A percentile compares a stretch with the other conserved stretches of the same genome.
These are phyloP conservation scores for Uria lomvia DNA, from an alignment of 2,113 vertebrate species.

Conservation along the genomic window DNA sequence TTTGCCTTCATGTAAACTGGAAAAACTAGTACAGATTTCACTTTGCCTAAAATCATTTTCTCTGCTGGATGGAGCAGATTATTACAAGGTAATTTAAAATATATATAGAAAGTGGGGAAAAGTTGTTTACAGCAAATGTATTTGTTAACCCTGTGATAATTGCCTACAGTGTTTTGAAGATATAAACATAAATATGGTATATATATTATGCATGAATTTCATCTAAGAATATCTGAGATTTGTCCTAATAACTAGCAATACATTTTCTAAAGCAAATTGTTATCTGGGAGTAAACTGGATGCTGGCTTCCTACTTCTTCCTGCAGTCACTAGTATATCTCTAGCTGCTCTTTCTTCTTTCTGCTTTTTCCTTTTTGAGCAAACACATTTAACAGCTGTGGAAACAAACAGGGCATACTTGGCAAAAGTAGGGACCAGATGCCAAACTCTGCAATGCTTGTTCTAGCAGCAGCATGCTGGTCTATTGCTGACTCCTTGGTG, in stretches of 20 bases:
- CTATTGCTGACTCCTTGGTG: conserved; percentile 62
- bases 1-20: neutral
- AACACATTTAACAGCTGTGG: conserved; percentile 74
- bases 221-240: conserved; percentile 5
- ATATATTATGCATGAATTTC: conserved; percentile 35
- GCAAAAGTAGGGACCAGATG: conserved; percentile 74
- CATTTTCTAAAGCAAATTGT: conserved; percentile 59
- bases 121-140: conserved; percentile 35
- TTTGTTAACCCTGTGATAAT: conserved; percentile 55
- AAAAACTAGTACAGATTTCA: neutral
- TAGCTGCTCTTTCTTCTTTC: conserved; percentile 33
- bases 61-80: conserved; percentile 12
- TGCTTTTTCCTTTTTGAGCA: conserved; percentile 45
- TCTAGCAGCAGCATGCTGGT: conserved; percentile 32
- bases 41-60: conserved; percentile 23
- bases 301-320: conserved; percentile 47
- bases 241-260: conserved; percentile 49
- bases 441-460: conserved; percentile 57
- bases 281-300: conserved; percentile 47
- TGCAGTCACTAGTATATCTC: neutral
- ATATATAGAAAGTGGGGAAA: neutral
- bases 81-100: conserved; percentile 35
- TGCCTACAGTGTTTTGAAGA: conserved; percentile 45
- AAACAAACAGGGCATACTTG: conserved; percentile 76
- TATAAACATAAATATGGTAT: conserved; percentile 10